phyloP scores from a whole-genome alignment of 2,888 invertebrate species.

The Orgyia antiqua region DNA sequence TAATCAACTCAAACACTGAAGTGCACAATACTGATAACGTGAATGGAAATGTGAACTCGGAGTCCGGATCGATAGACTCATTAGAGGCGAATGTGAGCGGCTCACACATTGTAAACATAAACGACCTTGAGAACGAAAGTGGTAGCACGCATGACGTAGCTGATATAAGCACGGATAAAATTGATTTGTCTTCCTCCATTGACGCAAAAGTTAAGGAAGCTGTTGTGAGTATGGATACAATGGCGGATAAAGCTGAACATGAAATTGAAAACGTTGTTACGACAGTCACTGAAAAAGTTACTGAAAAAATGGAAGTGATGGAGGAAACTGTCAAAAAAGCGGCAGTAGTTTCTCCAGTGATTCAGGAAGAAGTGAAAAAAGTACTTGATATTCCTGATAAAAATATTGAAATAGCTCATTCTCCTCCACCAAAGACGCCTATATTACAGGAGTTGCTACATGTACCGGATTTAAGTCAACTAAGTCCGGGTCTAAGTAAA shows the following conservation, averaged over 20 bases:
- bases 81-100: conserved; percentile 74
- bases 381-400: conserved; percentile 54
- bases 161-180: conserved; percentile 48
- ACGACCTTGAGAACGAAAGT: conserved; percentile 64
- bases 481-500: conserved; percentile 62
- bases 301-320: conserved; percentile 49
- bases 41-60: conserved; percentile 57
- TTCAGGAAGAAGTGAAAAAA: conserved; percentile 49
- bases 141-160: conserved; percentile 49
- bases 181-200: conserved; percentile 25
- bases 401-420: conserved; percentile 48
- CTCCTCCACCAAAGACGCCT: conserved; percentile 67
- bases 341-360: conserved; percentile 41
- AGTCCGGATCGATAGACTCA: conserved; percentile 66
- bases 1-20: conserved; percentile 50
- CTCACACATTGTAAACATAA: conserved; percentile 73
- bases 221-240: conserved; percentile 39
- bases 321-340: conserved; percentile 60
- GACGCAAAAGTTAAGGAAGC: conserved; percentile 27
- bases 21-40: conserved; percentile 40
- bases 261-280: conserved; percentile 36
- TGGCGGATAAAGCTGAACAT: conserved; percentile 30
- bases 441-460: conserved; percentile 60
- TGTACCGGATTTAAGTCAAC: conserved; percentile 58
- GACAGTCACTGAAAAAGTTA: conserved; percentile 33